Percentiles rank a stretch among this genome's conserved stretches.
These are phyloP conservation scores for Pentalonia nigronervosa DNA, from an alignment of 1,140 invertebrate genomes.

Conservation along the genomic window DNA sequence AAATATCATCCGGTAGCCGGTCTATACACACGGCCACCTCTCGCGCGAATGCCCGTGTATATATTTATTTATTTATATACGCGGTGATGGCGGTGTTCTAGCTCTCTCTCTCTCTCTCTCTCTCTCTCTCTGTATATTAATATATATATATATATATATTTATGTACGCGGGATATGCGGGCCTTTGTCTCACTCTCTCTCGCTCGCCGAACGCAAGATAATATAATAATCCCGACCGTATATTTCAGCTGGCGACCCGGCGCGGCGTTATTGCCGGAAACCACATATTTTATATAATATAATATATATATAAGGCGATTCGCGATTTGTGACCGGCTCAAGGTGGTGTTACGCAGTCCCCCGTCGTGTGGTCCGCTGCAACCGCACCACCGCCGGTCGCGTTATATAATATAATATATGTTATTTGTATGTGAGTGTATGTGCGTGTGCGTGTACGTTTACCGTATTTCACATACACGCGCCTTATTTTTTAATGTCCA, in stretches of 20 bases:
- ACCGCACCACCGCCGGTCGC: background rate
- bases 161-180: background rate
- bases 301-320: conserved; percentile 16
- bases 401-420: background rate
- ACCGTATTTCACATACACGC: background rate
- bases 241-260: conserved; percentile 16
- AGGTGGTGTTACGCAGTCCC: background rate
- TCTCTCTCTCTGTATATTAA: background rate
- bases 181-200: background rate
- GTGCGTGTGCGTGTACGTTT: background rate
- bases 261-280: background rate
- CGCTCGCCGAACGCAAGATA: background rate
- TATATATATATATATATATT: background rate
- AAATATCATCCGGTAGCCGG: conserved; percentile 36
- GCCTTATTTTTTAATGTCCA: background rate
- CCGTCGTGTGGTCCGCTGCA: background rate
- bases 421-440: background rate
- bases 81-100: background rate
- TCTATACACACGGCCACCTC: conserved; percentile 1
- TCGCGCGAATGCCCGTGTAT: background rate
- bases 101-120: background rate
- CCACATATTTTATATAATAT: conserved; percentile 4
- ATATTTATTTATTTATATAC: conserved; percentile 13
- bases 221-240: conserved; percentile 3
- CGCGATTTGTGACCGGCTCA: conserved; percentile 42